These are phyloP conservation scores for Dolichoris vasculosae DNA, from an alignment of 1,140 invertebrate species.

Conservation along the genomic window DNA sequence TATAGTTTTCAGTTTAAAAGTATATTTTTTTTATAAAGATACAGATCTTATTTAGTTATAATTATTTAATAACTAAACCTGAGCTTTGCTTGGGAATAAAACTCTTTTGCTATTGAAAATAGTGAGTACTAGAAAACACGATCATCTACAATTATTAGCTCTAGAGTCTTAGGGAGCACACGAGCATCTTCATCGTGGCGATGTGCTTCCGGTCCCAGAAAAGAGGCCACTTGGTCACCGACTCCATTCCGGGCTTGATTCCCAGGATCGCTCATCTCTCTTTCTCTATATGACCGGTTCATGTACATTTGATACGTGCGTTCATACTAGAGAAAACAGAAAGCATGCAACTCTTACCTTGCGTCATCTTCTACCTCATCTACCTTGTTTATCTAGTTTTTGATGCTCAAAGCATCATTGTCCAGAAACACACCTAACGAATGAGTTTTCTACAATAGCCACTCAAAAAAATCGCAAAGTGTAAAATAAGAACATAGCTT, in stretches of 20 bases:
- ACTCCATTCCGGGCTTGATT: slow-evolving; percentile 69
- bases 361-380: background rate
- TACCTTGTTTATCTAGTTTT: background rate
- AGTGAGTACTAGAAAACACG: too few relatives aligned
- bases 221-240: slow-evolving; percentile 74
- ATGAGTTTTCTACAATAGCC: too few relatives aligned
- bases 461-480: too few relatives aligned
- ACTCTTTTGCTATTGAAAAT: too few relatives aligned
- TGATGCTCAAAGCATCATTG: background rate
- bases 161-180: background rate
- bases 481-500: too few relatives aligned
- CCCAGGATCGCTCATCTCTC: slow-evolving; percentile 61
- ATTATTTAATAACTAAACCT: too few relatives aligned
- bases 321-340: slow-evolving; percentile 29
- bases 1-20: too few relatives aligned
- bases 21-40: too few relatives aligned
- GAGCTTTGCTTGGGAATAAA: too few relatives aligned
- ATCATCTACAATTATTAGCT: background rate
- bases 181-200: background rate
- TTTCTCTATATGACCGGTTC: slow-evolving; percentile 67
- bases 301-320: slow-evolving; percentile 41
- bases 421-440: background rate
- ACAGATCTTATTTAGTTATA: too few relatives aligned
- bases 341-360: background rate
- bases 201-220: slow-evolving; percentile 48